A percentile compares a stretch with the other conserved stretches of the same genome.
phyloP scores from a whole-genome alignment of 64 coral and sea anemone species.

The Dendrophyllia cribrosa region DNA sequence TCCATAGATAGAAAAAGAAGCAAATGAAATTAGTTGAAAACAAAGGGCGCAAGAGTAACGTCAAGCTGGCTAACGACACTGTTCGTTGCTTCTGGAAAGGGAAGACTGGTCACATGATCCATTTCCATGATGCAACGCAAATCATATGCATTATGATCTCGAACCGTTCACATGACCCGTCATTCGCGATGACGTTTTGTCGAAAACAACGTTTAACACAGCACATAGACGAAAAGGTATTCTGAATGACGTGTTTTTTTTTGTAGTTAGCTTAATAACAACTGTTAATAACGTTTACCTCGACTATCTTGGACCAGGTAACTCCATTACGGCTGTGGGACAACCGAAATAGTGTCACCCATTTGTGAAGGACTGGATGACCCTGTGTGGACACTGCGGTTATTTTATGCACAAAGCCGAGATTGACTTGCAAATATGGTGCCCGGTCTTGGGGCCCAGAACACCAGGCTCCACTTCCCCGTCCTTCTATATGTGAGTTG shows the following conservation, averaged over 20 bases:
- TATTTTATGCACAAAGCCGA: constrained; percentile 41
- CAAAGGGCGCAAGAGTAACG: too few species aligned
- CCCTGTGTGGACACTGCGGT: constrained; percentile 82
- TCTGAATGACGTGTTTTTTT: too few species aligned
- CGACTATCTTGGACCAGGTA: constrained; percentile 51
- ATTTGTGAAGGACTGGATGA: constrained; percentile 57
- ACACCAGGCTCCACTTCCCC: constrained; percentile 78
- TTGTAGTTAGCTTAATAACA: neutral
- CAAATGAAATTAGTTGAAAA: too few species aligned
- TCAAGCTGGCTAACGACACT: too few species aligned
- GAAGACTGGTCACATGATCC: too few species aligned
- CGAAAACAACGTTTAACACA: too few species aligned
- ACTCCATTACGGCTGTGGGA: constrained; percentile 61
- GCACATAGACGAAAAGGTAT: neutral
- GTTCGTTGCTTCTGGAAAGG: too few species aligned
- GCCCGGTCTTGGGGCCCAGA: constrained; percentile 42
- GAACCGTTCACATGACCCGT: too few species aligned
- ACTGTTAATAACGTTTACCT: neutral
- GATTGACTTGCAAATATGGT: constrained; percentile 77
- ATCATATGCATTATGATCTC: too few species aligned
- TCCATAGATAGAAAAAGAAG: too few species aligned
- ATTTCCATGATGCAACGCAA: too few species aligned
- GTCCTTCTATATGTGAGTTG: constrained; percentile 54
- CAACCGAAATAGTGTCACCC: constrained; percentile 50
- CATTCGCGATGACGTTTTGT: too few species aligned